phyloP scores from a whole-genome alignment of 2,888 invertebrate genomes.

The Archaeoteleia sp. region DNA sequence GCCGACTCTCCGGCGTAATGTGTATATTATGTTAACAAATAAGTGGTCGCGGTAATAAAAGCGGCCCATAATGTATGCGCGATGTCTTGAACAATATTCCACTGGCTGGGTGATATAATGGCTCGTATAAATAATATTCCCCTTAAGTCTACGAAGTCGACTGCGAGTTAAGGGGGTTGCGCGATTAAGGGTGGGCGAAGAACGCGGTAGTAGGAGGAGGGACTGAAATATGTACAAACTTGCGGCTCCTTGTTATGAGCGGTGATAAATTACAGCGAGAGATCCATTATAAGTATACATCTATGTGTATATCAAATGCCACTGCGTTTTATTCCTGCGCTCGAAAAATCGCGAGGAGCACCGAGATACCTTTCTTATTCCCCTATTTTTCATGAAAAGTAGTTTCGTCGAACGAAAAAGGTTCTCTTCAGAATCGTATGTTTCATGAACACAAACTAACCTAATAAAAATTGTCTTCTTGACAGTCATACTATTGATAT shows the following conservation, averaged over 20 bases:
- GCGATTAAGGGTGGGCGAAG: constrained; percentile 48
- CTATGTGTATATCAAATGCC: constrained; percentile 7
- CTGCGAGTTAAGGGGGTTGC: constrained; percentile 26
- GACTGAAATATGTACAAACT: constrained; percentile 71
- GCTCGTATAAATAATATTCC: constrained; percentile 67
- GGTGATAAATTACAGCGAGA: constrained; percentile 68
- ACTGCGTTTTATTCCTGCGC: neutral
- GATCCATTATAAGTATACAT: constrained; percentile 59
- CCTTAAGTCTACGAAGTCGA: constrained; percentile 49
- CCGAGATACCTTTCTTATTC: too few species aligned
- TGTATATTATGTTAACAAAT: constrained; percentile 74
- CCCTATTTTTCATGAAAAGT: too few species aligned
- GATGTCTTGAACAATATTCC: constrained; percentile 72
- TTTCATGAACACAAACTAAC: too few species aligned
- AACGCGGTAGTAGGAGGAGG: constrained; percentile 47
- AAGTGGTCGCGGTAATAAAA: constrained; percentile 72
- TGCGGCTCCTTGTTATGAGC: constrained; percentile 70
- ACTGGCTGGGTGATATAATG: constrained; percentile 68
- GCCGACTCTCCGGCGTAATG: constrained; percentile 63
- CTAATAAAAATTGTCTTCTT: too few species aligned
- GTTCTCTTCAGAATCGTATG: too few species aligned
- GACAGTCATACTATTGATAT: too few species aligned
- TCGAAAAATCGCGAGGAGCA: too few species aligned
- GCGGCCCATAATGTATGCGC: constrained; percentile 69
- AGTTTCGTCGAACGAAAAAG: too few species aligned